Conservation (phyloP, 2,113 vertebrate genomes). For the Larimichthys polyactis region DNA sequence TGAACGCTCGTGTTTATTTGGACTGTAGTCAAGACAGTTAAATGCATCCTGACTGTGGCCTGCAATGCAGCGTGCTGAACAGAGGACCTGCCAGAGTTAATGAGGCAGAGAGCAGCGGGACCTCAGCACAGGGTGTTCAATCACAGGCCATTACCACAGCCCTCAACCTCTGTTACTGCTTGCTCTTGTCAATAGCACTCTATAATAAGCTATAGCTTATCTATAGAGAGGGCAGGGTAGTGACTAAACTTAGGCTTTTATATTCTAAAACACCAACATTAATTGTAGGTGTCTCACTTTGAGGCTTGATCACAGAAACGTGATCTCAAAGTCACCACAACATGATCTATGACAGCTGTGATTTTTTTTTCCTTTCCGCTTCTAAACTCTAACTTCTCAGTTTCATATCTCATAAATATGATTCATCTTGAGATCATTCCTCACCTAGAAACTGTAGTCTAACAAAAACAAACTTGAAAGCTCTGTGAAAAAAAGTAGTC, state of each 20-base stretch:
- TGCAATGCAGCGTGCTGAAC: constrained; percentile 69
- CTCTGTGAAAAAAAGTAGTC: not conserved
- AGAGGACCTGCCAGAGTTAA: constrained; percentile 79
- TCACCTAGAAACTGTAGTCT: constrained; percentile 15
- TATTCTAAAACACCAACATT: not conserved
- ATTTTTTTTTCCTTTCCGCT: not conserved
- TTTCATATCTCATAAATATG: constrained; percentile 10
- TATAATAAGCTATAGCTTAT: constrained; percentile 68
- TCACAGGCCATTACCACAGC: constrained; percentile 79
- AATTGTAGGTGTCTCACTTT: not conserved
- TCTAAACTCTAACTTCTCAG: not conserved
- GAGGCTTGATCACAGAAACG: constrained; percentile 6
- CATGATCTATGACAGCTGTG: not conserved
- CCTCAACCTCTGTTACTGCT: constrained; percentile 68
- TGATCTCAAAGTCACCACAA: not conserved
- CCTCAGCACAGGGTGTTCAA: constrained; percentile 79
- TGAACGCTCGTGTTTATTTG: constrained; percentile 1
- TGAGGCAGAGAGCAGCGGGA: constrained; percentile 79
- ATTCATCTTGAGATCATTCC: constrained; percentile 2
- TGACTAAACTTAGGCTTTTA: constrained; percentile 35
- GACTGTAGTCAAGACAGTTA: constrained; percentile 48
- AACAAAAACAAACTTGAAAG: not conserved
- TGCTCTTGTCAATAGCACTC: constrained; percentile 76
- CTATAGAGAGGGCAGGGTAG: constrained; percentile 28
- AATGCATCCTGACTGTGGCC: constrained; percentile 60